Conservation (phyloP, 1,140 invertebrate genomes). For the Zaprionus ghesquierei region DNA sequence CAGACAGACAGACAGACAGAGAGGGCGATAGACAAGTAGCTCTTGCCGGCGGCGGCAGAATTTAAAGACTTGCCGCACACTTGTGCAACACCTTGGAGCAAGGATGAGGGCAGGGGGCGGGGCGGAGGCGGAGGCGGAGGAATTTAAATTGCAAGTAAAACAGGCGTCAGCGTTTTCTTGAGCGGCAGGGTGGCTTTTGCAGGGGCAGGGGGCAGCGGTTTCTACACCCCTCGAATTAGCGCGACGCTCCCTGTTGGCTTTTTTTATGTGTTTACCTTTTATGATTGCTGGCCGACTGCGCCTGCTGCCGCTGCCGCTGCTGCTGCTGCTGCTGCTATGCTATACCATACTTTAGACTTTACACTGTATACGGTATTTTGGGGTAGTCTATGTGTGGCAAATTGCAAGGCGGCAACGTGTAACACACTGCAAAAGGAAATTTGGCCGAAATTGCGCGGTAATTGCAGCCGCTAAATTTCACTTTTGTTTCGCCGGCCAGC, state of each 20-base stretch:
- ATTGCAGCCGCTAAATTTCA: slow-evolving; percentile 80
- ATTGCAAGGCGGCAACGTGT: not conserved
- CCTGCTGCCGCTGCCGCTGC: not conserved
- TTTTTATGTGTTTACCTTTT: slow-evolving; percentile 59
- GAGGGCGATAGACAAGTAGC: slow-evolving; percentile 5
- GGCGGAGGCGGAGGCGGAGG: slow-evolving; percentile 51
- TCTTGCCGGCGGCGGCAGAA: slow-evolving; percentile 33
- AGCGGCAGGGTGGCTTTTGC: not conserved
- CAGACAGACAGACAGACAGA: not conserved
- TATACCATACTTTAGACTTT: slow-evolving; percentile 36
- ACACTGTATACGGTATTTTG: slow-evolving; percentile 49
- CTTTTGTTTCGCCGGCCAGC: slow-evolving; percentile 52
- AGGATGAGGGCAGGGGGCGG: too few relatives aligned
- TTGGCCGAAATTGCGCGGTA: slow-evolving; percentile 77
- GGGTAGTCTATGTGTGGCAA: slow-evolving; percentile 1
- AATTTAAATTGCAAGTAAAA: slow-evolving; percentile 67
- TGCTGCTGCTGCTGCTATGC: slow-evolving; percentile 21
- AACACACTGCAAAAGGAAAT: slow-evolving; percentile 60
- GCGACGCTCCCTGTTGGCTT: slow-evolving; percentile 34
- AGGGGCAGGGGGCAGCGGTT: not conserved
- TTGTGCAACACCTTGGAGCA: slow-evolving; percentile 74
- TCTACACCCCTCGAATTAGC: slow-evolving; percentile 49
- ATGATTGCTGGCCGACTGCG: slow-evolving; percentile 54
- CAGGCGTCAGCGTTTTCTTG: slow-evolving; percentile 28
- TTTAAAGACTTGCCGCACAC: slow-evolving; percentile 37